Percentiles rank a stretch among this genome's conserved stretches.
These are phyloP conservation scores for Scytalopus superciliaris DNA, from an alignment of 2,113 vertebrate genomes.

Conservation along the genomic window DNA sequence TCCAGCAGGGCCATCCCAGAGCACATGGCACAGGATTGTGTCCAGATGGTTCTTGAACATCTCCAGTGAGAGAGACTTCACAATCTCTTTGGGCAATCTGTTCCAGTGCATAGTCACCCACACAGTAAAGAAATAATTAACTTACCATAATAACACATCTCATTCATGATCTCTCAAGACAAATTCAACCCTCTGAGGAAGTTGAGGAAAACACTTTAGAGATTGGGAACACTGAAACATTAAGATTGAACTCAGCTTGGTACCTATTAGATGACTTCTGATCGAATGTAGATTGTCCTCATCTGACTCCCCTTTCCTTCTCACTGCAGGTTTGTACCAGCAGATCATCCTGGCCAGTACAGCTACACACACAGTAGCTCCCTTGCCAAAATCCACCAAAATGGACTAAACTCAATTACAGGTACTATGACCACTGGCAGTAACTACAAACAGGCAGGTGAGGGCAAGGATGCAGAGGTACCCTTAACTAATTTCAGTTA, in stretches of 20 bases:
- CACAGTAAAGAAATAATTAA: background rate
- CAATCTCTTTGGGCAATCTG: background rate
- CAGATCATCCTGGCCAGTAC: background rate
- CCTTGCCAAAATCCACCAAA: background rate
- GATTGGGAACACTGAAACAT: background rate
- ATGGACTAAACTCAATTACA: background rate
- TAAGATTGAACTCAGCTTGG: background rate
- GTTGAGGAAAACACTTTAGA: background rate
- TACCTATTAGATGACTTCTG: background rate
- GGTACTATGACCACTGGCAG: background rate
- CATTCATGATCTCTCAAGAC: background rate
- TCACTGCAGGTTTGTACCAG: background rate
- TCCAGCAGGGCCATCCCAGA: background rate
- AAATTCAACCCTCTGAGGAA: background rate
- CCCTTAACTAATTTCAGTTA: background rate
- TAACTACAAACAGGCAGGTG: background rate
- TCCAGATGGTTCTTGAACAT: background rate
- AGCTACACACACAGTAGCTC: background rate
- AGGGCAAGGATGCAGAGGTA: background rate
- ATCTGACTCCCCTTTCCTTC: background rate
- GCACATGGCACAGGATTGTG: background rate
- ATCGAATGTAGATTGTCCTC: accelerated
- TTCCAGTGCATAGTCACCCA: background rate
- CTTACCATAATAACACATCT: background rate
- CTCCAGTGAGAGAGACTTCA: background rate